Evolutionary conservation across 2,113 vertebrate species (phyloP).

Genomic region (Regulus satrapa): DNA sequence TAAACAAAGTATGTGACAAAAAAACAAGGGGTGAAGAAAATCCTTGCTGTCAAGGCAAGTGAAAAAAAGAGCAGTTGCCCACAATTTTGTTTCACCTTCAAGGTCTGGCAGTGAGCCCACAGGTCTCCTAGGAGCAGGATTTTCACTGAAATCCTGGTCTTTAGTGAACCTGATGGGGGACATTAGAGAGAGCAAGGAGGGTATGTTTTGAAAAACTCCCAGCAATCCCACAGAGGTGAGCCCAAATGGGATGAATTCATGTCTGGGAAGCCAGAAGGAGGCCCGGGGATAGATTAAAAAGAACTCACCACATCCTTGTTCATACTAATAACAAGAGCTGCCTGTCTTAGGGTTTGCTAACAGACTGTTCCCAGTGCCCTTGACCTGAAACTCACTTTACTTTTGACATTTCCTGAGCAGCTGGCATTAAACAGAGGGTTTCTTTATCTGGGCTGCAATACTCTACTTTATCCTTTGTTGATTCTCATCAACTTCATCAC

Average conservation of each 20-base stretch:
- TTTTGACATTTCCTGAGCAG: slow-evolving; percentile 63
- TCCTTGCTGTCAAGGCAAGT: background rate
- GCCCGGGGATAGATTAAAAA: slow-evolving; percentile 31
- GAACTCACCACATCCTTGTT: slow-evolving; percentile 28
- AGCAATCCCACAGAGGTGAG: slow-evolving; percentile 11
- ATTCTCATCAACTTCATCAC: slow-evolving; percentile 59
- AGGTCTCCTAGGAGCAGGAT: background rate
- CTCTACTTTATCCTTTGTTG: slow-evolving; percentile 58
- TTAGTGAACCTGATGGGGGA: background rate
- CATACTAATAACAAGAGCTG: slow-evolving; percentile 47
- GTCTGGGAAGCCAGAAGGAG: background rate
- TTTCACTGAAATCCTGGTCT: slow-evolving; percentile 9
- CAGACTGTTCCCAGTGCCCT: slow-evolving; percentile 54
- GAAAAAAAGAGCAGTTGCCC: background rate
- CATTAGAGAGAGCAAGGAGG: background rate
- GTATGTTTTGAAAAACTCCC: background rate
- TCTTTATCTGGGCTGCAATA: slow-evolving; percentile 35
- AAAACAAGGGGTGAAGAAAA: background rate
- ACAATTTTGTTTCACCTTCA: background rate
- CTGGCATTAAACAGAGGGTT: slow-evolving; percentile 63
- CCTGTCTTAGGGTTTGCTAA: slow-evolving; percentile 40
- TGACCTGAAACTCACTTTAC: slow-evolving; percentile 57
- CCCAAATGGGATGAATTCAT: background rate
- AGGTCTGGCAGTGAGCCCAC: background rate
- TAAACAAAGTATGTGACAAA: background rate